phyloP scores from a whole-genome alignment of 1,140 invertebrate genomes.

The Augochlora pura region DNA sequence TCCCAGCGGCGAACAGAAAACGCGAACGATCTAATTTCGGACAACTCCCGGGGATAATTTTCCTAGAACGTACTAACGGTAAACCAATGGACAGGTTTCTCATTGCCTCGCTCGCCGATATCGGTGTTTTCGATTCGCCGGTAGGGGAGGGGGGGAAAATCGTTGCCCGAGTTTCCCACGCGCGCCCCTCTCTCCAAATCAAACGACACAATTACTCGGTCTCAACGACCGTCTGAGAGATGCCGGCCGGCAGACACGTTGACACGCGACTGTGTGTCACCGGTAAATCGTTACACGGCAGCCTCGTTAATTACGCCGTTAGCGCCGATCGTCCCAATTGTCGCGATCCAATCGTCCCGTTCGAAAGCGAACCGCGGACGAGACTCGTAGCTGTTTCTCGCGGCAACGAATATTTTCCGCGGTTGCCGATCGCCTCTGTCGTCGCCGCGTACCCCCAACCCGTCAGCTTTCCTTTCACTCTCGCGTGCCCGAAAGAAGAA shows the following conservation, averaged over 20 bases:
- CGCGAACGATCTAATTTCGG: slow-evolving; percentile 12
- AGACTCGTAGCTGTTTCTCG: slow-evolving; percentile 23
- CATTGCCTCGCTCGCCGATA: not conserved
- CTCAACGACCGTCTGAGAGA: not conserved
- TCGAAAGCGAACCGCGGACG: slow-evolving; percentile 3
- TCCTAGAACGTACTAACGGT: slow-evolving; percentile 7
- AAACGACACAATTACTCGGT: too few species aligned
- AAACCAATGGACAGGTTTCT: slow-evolving; percentile 20
- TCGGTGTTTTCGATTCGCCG: slow-evolving; percentile 19
- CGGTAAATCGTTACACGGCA: slow-evolving; percentile 48
- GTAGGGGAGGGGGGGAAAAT: too few species aligned
- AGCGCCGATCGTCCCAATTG: slow-evolving; percentile 49
- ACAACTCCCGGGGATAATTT: not conserved
- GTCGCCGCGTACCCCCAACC: too few species aligned
- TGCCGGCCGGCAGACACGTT: slow-evolving; percentile 43
- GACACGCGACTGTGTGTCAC: slow-evolving; percentile 49
- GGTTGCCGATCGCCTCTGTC: slow-evolving; percentile 6
- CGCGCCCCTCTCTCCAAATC: too few species aligned
- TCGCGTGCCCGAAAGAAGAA: not conserved
- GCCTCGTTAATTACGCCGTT: slow-evolving; percentile 54
- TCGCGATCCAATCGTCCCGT: slow-evolving; percentile 47
- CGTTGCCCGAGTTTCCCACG: slow-evolving; percentile 13
- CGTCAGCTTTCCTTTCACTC: not conserved
- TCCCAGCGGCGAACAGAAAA: not conserved
- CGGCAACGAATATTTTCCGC: not conserved